A percentile compares a stretch with the other conserved stretches of the same genome.
Evolutionary conservation across 2,113 vertebrate genomes (phyloP).

Genomic region (Prunella himalayana): DNA sequence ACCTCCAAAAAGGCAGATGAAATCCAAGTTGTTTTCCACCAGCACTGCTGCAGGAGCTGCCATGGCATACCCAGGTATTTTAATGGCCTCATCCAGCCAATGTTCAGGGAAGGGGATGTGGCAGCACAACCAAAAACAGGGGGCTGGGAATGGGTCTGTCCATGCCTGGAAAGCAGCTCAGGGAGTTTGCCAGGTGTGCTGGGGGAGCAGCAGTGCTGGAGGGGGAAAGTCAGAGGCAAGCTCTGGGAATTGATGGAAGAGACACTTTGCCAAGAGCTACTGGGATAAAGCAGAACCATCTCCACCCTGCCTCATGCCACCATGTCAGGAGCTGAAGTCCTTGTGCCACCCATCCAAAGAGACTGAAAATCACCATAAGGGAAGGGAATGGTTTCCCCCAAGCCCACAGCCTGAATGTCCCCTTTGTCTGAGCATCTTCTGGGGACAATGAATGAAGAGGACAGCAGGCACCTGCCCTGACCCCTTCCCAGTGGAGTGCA

Average conservation of each 20-base stretch:
- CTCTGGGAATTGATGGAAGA: neutral
- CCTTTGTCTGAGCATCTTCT: neutral
- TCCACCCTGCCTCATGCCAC: neutral
- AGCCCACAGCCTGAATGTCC: accelerated
- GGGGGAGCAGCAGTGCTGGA: neutral
- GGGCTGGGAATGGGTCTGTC: neutral
- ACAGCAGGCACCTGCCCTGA: neutral
- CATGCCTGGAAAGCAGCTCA: neutral
- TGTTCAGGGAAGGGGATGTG: neutral
- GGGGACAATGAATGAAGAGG: neutral
- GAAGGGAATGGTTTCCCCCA: neutral
- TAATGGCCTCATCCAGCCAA: accelerated
- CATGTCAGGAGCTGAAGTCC: accelerated
- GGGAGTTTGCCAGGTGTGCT: neutral
- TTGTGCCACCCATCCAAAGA: neutral
- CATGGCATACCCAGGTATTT: neutral
- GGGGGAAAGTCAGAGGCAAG: neutral
- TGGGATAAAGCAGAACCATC: neutral
- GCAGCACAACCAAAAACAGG: neutral
- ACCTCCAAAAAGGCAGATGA: neutral
- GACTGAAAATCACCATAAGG: neutral
- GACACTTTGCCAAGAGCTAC: neutral
- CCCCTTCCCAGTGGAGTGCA: neutral
- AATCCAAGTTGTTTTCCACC: neutral
- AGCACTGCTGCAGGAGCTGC: neutral